Conservation (phyloP, 1,140 invertebrate species). For the Solenopsis fugax region DNA sequence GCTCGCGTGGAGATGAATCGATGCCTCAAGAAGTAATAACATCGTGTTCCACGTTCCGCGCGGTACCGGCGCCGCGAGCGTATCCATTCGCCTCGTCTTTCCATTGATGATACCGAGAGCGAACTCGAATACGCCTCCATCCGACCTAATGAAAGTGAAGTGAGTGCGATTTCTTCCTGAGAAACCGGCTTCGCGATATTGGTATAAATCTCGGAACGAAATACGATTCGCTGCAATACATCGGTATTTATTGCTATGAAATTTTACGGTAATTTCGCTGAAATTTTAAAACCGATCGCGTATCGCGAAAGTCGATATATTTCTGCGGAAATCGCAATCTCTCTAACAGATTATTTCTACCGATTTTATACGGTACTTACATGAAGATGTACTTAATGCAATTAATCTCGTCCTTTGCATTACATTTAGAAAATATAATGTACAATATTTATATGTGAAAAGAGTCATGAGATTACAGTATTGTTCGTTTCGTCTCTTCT, state of each 20-base stretch:
- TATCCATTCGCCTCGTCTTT: conserved; percentile 78
- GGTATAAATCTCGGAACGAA: conserved; percentile 9
- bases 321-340: not conserved
- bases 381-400: conserved; percentile 1
- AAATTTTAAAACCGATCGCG: conserved; percentile 5
- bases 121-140: conserved; percentile 72
- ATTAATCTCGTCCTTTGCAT: not conserved
- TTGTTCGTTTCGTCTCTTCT: too few species aligned
- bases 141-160: conserved; percentile 76
- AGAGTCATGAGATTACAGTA: too few species aligned
- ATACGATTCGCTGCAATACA: not conserved
- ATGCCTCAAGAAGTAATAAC: conserved; percentile 57
- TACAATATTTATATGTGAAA: too few species aligned
- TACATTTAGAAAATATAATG: too few species aligned
- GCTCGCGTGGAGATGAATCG: conserved; percentile 54
- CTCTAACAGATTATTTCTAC: not conserved
- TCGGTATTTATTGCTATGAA: not conserved
- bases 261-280: conserved; percentile 18
- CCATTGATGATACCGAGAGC: conserved; percentile 78
- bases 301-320: conserved; percentile 8
- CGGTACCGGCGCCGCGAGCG: conserved; percentile 63
- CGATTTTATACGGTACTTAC: not conserved
- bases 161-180: conserved; percentile 66
- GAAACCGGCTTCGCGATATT: conserved; percentile 60
- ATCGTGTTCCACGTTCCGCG: conserved; percentile 1